Evolutionary conservation across 2,888 invertebrate species (phyloP), one percentile per base, ranked within the genome.

Genomic region (Drosophila kambysellisi): DNA sequence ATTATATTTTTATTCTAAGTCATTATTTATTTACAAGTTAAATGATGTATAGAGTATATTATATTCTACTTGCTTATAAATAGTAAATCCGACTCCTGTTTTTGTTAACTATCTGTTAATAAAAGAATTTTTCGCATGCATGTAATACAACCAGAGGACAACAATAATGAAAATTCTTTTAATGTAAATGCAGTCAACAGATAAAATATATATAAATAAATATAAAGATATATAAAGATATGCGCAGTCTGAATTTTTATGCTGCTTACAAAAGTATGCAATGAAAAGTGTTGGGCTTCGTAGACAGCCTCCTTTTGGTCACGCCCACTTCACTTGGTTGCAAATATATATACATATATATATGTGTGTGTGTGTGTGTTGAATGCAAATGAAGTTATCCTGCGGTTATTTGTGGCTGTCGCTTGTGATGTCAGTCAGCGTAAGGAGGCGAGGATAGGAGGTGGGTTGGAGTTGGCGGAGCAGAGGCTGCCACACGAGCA

Each of bases 321-420:
- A 41, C 50, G 63, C 54, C 56, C 50, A 33, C 11, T 63, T 51
- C 48, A 30, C 33, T n/a, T 37, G 37, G n/a, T 7, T 25, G 39
- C 20, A 29, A 35, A 25, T n/a, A 35, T 52, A 41, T n/a, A n/a
- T n/a, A n/a, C n/a, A n/a, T n/a, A n/a, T n/a, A n/a, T n/a, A n/a
- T n/a, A n/a, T n/a, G 15, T 29, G 6, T 41, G 32, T 60, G 15
- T 35, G 56, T 51, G 53, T 58, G 50, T 48, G 62, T 46, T 41
- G 74, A 75, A 87, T 87, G 89, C 81, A 87, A 87, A 87, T 88
- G 84, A 87, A 87, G 87, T 88, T 86, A 86, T 87, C 87, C 87
- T 86, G 89, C 84, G 81, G 87, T 86, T 87, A 87, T 87, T 87
- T 87, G 89, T 86, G 75, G 81, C 87, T 84, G 87, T 84, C 89